These are phyloP conservation scores for Enteromius afrohamiltoni DNA, from an alignment of 2,797 vertebrate species.

Conservation along the genomic window DNA sequence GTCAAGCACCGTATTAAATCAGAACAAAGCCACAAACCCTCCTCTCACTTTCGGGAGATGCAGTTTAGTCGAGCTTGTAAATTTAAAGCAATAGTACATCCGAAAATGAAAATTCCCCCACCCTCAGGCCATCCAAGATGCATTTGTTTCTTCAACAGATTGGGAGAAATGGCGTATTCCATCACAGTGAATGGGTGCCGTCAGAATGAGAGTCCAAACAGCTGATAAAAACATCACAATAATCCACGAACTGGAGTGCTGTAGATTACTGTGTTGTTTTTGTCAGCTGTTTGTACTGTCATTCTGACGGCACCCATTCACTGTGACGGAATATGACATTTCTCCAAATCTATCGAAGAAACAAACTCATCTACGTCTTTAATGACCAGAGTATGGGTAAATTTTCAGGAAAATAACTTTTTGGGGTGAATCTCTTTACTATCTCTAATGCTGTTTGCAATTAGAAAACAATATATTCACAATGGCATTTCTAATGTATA, in stretches of 20 bases:
- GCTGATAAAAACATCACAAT: too few species aligned
- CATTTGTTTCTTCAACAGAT: neutral
- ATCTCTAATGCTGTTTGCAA: neutral
- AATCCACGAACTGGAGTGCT: too few species aligned
- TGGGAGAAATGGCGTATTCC: neutral
- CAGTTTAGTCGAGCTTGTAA: neutral
- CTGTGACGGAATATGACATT: neutral
- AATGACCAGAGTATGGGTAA: neutral
- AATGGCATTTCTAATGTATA: slow-evolving; percentile 33
- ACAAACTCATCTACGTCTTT: neutral
- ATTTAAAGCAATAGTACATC: neutral
- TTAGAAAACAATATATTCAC: neutral
- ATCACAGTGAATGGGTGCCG: neutral
- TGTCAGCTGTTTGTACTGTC: too few species aligned
- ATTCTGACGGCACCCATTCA: neutral
- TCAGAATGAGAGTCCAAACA: neutral
- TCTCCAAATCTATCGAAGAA: neutral
- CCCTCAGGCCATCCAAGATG: neutral
- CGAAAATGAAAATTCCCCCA: neutral
- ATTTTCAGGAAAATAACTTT: neutral
- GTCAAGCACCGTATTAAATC: slow-evolving; percentile 33
- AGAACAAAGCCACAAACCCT: slow-evolving; percentile 36
- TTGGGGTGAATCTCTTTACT: neutral
- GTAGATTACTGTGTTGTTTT: too few species aligned
- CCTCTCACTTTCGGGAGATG: neutral